Percentiles rank a stretch among this genome's conserved stretches.
phyloP scores from a whole-genome alignment of 2,888 invertebrate species.

The Stenichneumon culpator region DNA sequence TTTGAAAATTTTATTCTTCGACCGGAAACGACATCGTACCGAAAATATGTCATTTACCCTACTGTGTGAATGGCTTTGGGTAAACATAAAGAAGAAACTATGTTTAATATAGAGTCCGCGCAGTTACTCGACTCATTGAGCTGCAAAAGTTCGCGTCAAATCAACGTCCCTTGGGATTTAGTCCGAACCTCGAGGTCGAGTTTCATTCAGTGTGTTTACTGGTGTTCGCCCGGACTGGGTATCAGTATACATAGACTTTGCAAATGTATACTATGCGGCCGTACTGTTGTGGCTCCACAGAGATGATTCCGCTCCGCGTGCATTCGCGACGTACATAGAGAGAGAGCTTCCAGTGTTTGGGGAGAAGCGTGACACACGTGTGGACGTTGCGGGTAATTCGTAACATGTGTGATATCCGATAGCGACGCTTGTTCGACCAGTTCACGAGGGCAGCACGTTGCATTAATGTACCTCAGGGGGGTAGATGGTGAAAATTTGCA shows the following conservation, averaged over 20 bases:
- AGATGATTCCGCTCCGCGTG: neutral
- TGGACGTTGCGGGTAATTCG: constrained; percentile 65
- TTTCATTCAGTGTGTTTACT: constrained; percentile 37
- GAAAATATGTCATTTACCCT: too few species aligned
- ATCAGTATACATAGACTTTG: neutral
- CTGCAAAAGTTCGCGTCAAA: constrained; percentile 42
- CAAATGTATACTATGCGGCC: neutral
- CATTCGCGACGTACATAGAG: constrained; percentile 9
- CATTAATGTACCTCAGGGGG: constrained; percentile 51
- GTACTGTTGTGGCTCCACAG: neutral
- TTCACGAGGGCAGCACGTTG: constrained; percentile 34
- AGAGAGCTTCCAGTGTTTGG: constrained; percentile 12
- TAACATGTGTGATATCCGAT: constrained; percentile 66
- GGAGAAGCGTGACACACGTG: constrained; percentile 40
- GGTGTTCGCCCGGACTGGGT: neutral
- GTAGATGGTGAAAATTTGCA: constrained; percentile 52
- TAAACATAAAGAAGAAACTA: neutral
- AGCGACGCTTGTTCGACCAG: constrained; percentile 55
- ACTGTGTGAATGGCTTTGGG: too few species aligned
- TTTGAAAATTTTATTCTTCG: too few species aligned
- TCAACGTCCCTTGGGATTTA: constrained; percentile 34
- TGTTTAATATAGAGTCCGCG: neutral
- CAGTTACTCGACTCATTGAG: neutral
- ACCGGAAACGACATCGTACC: too few species aligned
- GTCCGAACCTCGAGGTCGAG: neutral